These are phyloP conservation scores for Spinibarbus caldwelli DNA, from an alignment of 2,797 vertebrate species.

Conservation along the genomic window DNA sequence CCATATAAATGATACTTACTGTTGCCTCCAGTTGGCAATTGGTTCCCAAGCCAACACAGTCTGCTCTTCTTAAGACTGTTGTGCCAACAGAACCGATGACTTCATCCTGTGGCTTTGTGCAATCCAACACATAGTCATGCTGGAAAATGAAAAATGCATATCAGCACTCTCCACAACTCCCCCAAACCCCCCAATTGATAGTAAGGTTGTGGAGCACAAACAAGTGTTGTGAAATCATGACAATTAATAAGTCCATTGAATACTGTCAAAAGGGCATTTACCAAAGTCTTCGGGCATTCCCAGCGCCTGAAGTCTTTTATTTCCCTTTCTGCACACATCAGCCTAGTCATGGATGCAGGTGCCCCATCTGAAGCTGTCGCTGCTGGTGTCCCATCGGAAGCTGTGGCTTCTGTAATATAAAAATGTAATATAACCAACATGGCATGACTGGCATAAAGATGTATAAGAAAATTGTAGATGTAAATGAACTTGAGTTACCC, in stretches of 20 bases:
- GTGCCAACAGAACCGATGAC: neutral
- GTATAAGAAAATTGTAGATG: no score
- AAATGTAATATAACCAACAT: no score
- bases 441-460: no score
- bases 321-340: neutral
- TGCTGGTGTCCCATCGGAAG: neutral
- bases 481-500: no score
- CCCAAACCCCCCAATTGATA: neutral
- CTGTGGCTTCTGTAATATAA: no score
- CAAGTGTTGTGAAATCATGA: no score
- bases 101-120: neutral
- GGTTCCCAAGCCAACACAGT: neutral
- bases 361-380: neutral
- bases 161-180: neutral
- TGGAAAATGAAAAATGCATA: neutral
- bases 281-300: no score
- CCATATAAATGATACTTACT: neutral
- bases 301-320: neutral
- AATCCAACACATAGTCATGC: neutral
- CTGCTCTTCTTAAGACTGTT: conserved; percentile 8
- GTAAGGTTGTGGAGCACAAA: no score
- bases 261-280: neutral
- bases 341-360: neutral
- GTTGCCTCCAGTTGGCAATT: neutral
- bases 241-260: neutral